phyloP scores from a whole-genome alignment of 30 jellyfish, hydroid and myxozoan genomes.

The Haliclystus octoradiatus region DNA sequence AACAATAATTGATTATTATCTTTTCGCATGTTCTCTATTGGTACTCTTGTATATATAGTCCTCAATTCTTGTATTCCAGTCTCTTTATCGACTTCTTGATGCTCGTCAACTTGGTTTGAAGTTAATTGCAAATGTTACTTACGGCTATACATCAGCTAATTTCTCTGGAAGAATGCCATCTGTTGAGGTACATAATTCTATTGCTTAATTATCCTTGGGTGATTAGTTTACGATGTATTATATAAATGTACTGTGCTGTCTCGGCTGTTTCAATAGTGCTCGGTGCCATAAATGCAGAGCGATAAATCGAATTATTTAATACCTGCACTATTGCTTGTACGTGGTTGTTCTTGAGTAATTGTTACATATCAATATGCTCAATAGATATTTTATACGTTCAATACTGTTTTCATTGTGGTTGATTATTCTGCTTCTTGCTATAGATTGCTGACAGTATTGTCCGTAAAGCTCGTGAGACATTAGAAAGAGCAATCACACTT shows the following conservation, averaged over 20 bases:
- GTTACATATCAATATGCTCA: too few relatives aligned
- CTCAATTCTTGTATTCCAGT: constrained; percentile 39
- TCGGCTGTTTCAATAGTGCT: too few relatives aligned
- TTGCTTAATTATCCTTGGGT: not conserved
- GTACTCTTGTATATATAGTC: too few relatives aligned
- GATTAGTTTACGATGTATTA: too few relatives aligned
- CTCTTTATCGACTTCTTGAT: constrained; percentile 64
- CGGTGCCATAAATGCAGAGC: too few relatives aligned
- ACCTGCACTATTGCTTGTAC: not conserved
- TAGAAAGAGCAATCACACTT: constrained; percentile 72
- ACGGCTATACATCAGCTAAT: constrained; percentile 94
- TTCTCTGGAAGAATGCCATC: constrained; percentile 98
- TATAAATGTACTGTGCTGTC: too few relatives aligned
- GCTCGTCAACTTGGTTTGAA: constrained; percentile 95
- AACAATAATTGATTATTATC: too few relatives aligned
- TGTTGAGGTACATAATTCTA: constrained; percentile 56
- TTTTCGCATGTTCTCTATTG: too few relatives aligned
- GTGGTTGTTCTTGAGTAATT: too few relatives aligned
- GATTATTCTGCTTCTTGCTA: too few relatives aligned
- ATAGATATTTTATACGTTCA: too few relatives aligned
- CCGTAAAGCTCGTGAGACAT: constrained; percentile 86
- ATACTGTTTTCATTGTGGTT: too few relatives aligned
- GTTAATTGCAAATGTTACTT: constrained; percentile 88
- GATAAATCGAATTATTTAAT: not conserved
- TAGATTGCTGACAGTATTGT: constrained; percentile 97